phyloP scores from a whole-genome alignment of 1,140 invertebrate species.

The Ruditapes philippinarum region DNA sequence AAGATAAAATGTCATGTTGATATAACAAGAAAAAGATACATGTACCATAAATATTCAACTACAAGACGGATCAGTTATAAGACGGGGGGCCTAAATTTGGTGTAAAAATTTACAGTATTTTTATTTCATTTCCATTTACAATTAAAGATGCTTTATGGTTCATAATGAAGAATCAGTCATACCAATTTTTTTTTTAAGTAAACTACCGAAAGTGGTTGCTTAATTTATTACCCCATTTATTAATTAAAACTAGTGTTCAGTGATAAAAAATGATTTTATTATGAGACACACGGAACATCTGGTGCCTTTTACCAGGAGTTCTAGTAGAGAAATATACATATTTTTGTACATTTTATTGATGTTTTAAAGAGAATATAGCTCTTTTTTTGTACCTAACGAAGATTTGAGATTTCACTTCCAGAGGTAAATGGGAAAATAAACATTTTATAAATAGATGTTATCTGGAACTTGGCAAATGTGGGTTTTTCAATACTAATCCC shows the following conservation, averaged over 20 bases:
- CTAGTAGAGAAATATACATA: neutral
- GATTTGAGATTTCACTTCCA: conserved; percentile 1
- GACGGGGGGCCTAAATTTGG: too few species aligned
- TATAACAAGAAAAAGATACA: too few species aligned
- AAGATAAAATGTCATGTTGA: too few species aligned
- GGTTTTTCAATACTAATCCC: too few species aligned
- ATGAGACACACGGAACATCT: neutral
- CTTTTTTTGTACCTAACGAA: neutral
- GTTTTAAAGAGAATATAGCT: neutral
- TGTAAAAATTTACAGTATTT: too few species aligned
- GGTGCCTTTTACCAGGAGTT: neutral
- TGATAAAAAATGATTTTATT: neutral
- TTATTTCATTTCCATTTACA: too few species aligned
- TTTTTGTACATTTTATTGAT: neutral
- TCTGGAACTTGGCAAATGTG: too few species aligned
- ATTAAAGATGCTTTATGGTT: too few species aligned
- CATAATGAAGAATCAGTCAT: too few species aligned
- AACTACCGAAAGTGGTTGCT: neutral
- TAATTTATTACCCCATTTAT: neutral
- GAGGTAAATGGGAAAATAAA: neutral
- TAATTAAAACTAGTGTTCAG: neutral
- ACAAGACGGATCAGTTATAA: too few species aligned
- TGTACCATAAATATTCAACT: too few species aligned
- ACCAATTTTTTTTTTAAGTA: neutral
- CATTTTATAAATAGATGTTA: too few species aligned